Evolutionary conservation across 2,888 invertebrate genomes (phyloP), one percentile per base, ranked within the genome.

Genomic region (Colostygia pectinataria): DNA sequence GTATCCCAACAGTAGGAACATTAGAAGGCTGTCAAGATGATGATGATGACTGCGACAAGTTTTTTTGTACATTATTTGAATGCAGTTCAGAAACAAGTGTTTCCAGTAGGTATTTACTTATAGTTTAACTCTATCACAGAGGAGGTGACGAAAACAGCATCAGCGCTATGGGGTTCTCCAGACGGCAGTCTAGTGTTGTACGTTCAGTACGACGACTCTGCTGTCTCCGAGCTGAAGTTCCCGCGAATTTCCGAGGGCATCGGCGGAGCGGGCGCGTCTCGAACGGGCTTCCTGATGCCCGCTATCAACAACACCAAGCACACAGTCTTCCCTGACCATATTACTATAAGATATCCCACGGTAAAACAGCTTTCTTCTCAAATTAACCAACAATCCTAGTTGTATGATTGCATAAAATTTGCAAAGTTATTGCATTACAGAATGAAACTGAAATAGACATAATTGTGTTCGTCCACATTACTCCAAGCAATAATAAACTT

Each of bases 161-260:
- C 96, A 72, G 98, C 98, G 36, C 90, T 96, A 64, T 99, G 98
- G 98, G 94, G 95, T 77, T 96, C 94, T 45, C 90, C 92, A 10
- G 95, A 96, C 77, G 97, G 97, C 39, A 92, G 93, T 27, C 93
- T 94, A 70, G 92, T 99, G 52, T 92, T 98, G 77, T 99, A 93
- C 85, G 96, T 95, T 42, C 93, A 94, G 62, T 97, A 97, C 88
- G 96, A 97, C 89, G 97, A 97, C 86, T 93, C 93, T 46, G 91
- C 92, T 57, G 96, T 96, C 44, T 93, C 95, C 31, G 92, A 93
- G 74, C 91, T 96, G 82, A 93, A 93, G 68, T 96, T 95, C 85
- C 96, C 97, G 24, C 94, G 96, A 92, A 94, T 97, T 77, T 94
- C 96, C 24, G 92, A 94, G 58, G 92, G 92, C 58, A 91, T 93